Evolutionary conservation across 2,113 vertebrate species (phyloP).

Genomic region (Silurus asotus): DNA sequence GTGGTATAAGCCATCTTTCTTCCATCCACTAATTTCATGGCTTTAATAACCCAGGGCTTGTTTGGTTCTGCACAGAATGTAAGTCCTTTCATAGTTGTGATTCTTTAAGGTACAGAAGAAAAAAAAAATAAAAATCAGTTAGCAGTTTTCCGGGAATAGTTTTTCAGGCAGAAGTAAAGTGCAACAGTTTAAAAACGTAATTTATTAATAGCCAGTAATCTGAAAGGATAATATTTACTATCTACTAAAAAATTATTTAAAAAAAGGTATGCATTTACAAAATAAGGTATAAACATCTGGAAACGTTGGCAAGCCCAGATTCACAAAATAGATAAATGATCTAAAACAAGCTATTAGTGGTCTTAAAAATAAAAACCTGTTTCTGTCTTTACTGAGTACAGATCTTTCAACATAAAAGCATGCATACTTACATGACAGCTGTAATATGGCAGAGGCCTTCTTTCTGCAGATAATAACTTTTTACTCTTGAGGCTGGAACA

Average conservation of each 20-base stretch:
- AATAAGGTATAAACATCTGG: not conserved
- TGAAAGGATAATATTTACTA: not conserved
- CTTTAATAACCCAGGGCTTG: slow-evolving; percentile 27
- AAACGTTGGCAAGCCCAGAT: not conserved
- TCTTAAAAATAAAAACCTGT: not conserved
- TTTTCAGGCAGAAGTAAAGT: not conserved
- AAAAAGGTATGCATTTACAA: not conserved
- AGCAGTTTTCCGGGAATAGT: not conserved
- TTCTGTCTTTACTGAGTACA: not conserved
- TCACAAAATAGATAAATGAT: not conserved
- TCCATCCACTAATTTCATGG: slow-evolving; percentile 6
- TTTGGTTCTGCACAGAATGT: slow-evolving; percentile 28
- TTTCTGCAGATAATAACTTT: slow-evolving; percentile 10
- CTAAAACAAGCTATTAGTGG: not conserved
- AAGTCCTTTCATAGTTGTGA: slow-evolving; percentile 11
- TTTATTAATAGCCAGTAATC: not conserved
- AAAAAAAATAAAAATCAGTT: not conserved
- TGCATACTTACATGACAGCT: slow-evolving; percentile 45
- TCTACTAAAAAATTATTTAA: not conserved
- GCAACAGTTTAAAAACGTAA: not conserved
- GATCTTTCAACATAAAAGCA: not conserved
- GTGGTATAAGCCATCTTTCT: not conserved
- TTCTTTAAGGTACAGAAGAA: slow-evolving; percentile 28
- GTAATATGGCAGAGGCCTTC: slow-evolving; percentile 27
- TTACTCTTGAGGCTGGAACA: not conserved